phyloP scores from a whole-genome alignment of 2,888 invertebrate species.

The Margaritifera margaritifera region DNA sequence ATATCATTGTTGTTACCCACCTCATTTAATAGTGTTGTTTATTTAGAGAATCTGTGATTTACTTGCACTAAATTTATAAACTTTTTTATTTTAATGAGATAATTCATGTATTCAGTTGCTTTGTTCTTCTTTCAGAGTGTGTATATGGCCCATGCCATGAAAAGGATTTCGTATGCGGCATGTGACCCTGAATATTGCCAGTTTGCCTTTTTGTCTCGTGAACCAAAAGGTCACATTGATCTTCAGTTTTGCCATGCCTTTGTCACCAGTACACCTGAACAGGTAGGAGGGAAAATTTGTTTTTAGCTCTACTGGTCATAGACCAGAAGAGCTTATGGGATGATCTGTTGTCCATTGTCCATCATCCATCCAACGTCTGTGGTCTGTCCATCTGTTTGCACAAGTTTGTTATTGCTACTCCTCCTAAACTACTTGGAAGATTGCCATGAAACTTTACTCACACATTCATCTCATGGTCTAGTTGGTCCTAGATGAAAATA shows the following conservation, averaged over 20 bases:
- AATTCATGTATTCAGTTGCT: constrained; percentile 1
- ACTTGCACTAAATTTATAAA: neutral
- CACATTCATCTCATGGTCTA: no score
- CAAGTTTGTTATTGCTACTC: no score
- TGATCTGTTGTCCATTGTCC: no score
- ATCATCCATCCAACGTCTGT: no score
- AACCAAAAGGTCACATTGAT: constrained; percentile 81
- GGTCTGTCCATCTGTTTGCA: no score
- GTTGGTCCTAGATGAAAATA: no score
- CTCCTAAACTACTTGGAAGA: no score
- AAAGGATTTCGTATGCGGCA: constrained; percentile 88
- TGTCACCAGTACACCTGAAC: constrained; percentile 82
- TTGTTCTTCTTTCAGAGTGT: constrained; percentile 73
- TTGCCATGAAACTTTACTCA: no score
- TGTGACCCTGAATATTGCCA: constrained; percentile 86
- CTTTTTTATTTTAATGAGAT: neutral
- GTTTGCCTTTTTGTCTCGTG: constrained; percentile 86
- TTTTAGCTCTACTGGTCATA: no score
- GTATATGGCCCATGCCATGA: constrained; percentile 88
- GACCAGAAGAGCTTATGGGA: no score
- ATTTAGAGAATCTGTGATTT: constrained; percentile 6
- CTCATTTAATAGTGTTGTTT: no score
- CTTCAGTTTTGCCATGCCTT: constrained; percentile 88
- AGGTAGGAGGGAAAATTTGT: constrained; percentile 76
- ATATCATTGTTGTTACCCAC: no score